Conservation (phyloP, 2,888 invertebrate genomes). For the Camponotus fellah region DNA sequence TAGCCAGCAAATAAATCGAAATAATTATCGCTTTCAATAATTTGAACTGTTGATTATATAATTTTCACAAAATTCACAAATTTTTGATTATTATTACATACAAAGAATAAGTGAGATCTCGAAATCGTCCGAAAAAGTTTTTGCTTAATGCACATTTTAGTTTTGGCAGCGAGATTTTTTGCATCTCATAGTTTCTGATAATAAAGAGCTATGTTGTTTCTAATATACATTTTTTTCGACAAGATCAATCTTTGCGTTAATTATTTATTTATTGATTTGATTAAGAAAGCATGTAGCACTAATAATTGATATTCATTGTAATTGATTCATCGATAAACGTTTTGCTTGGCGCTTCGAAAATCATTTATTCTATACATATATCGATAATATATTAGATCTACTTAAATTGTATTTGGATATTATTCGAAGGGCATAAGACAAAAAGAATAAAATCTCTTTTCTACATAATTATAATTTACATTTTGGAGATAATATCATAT, state of each 20-base stretch:
- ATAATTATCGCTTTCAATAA: slow-evolving; percentile 40
- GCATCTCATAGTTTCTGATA: slow-evolving; percentile 23
- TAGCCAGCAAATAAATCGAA: slow-evolving; percentile 16
- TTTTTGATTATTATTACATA: slow-evolving; percentile 41
- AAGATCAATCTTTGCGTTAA: slow-evolving; percentile 12
- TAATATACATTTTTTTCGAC: slow-evolving; percentile 36
- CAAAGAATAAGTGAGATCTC: slow-evolving; percentile 31
- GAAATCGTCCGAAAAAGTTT: slow-evolving; percentile 8
- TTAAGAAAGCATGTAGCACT: slow-evolving; percentile 21
- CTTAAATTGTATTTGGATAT: slow-evolving; percentile 64
- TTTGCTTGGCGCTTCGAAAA: slow-evolving; percentile 37
- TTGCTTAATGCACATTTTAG: not conserved
- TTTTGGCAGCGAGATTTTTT: slow-evolving; percentile 48
- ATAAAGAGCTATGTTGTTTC: slow-evolving; percentile 41
- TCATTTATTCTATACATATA: slow-evolving; percentile 65
- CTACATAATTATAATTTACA: slow-evolving; percentile 27
- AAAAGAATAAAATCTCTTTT: slow-evolving; percentile 15
- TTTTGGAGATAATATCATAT: not conserved
- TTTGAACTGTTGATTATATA: not conserved
- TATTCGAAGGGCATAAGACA: slow-evolving; percentile 49
- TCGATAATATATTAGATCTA: slow-evolving; percentile 65
- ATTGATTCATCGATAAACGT: slow-evolving; percentile 28
- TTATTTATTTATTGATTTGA: slow-evolving; percentile 34
- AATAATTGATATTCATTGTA: slow-evolving; percentile 22
- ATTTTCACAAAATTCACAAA: slow-evolving; percentile 23